Evolutionary conservation across 2,797 vertebrate species (phyloP).

Genomic region (Sebastes reedi): DNA sequence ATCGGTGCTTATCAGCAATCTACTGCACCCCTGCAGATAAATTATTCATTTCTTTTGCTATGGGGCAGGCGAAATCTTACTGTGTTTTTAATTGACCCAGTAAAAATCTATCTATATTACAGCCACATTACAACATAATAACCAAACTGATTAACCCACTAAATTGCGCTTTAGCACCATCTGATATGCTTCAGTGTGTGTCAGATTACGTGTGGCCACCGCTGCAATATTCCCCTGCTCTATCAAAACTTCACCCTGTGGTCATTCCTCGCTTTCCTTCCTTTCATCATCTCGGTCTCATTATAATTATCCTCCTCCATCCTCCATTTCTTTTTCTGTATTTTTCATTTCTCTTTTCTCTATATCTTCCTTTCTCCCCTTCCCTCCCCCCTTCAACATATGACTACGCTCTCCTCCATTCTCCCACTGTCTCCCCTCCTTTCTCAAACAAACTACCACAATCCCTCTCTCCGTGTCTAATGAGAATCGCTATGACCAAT

Average conservation of each 20-base stretch:
- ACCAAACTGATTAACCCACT: conserved; percentile 36
- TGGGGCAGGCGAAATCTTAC: not conserved
- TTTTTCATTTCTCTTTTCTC: conserved; percentile 19
- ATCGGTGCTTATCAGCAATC: conserved; percentile 10
- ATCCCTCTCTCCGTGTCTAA: conserved; percentile 10
- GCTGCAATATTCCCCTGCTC: conserved; percentile 24
- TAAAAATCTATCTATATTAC: conserved; percentile 38
- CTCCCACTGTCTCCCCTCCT: not conserved
- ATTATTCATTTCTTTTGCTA: conserved; percentile 5
- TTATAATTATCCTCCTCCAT: conserved; percentile 46
- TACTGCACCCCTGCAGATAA: not conserved
- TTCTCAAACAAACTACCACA: conserved; percentile 12
- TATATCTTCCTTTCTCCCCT: not conserved
- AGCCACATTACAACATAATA: conserved; percentile 49
- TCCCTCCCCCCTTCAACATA: not conserved
- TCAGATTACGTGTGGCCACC: conserved; percentile 19
- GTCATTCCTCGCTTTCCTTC: conserved; percentile 38
- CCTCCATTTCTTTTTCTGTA: conserved; percentile 14
- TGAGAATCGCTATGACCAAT: conserved; percentile 19
- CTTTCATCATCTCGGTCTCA: conserved; percentile 52
- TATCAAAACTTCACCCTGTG: conserved; percentile 43
- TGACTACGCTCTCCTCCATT: not conserved
- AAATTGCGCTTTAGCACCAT: conserved; percentile 38
- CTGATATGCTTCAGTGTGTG: conserved; percentile 37
- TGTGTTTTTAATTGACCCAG: conserved; percentile 16